These are phyloP conservation scores for Trichogramma pretiosum DNA, from an alignment of 1,140 invertebrate species.

Conservation along the genomic window DNA sequence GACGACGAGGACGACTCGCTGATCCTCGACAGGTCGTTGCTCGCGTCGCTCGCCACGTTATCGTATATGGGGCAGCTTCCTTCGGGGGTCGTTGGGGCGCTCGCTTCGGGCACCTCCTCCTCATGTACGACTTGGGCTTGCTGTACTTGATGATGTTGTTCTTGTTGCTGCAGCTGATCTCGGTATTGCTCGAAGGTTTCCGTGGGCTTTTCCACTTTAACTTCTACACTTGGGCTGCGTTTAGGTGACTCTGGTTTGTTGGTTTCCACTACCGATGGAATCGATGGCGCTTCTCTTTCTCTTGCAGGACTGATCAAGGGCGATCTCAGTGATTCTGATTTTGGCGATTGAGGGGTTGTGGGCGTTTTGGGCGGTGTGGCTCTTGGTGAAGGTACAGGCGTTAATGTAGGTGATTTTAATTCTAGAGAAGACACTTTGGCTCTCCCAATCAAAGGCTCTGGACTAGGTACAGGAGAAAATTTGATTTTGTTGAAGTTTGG, in stretches of 20 bases:
- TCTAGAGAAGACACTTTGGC: slow-evolving; percentile 25
- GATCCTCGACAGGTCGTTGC: slow-evolving; percentile 2
- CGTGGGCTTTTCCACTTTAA: slow-evolving; percentile 3
- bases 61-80: too few species aligned
- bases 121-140: too few species aligned
- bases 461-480: slow-evolving; percentile 35
- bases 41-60: too few species aligned
- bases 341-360: slow-evolving; percentile 29
- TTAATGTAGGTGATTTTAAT: slow-evolving; percentile 31
- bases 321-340: slow-evolving; percentile 20
- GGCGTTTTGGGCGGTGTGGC: slow-evolving; percentile 24
- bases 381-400: slow-evolving; percentile 28
- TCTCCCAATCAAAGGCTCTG: slow-evolving; percentile 28
- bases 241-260: slow-evolving; percentile 11
- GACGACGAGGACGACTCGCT: slow-evolving; percentile 1
- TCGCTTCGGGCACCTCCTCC: slow-evolving; percentile 6
- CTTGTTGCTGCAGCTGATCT: slow-evolving; percentile 1
- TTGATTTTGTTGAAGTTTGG: slow-evolving; percentile 31
- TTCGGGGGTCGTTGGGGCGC: too few species aligned
- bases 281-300: slow-evolving; percentile 19
- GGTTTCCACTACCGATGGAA: slow-evolving; percentile 16
- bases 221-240: background rate
- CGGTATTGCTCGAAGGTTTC: slow-evolving; percentile 11
- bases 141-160: too few species aligned
- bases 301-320: slow-evolving; percentile 19